Conservation (phyloP, 2,888 invertebrate genomes). For the Mallateleia sp. region DNA sequence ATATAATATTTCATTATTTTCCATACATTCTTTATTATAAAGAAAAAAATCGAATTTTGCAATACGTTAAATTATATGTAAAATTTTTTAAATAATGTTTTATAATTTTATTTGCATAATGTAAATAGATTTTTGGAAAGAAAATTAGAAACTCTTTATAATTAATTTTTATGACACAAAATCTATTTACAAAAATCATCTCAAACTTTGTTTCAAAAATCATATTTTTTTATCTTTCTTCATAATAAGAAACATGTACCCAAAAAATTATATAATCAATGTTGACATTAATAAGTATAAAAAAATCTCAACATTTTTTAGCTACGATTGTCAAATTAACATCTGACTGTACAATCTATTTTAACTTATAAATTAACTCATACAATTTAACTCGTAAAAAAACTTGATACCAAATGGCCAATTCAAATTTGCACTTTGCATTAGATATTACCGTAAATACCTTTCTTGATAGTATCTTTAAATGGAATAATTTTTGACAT, state of each 20-base stretch:
- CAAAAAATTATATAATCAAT: too few relatives aligned
- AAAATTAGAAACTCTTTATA: neutral
- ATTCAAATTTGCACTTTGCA: neutral
- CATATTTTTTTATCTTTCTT: too few relatives aligned
- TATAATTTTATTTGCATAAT: neutral
- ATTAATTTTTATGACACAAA: neutral
- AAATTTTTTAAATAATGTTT: neutral
- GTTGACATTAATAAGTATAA: too few relatives aligned
- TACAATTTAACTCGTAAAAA: too few relatives aligned
- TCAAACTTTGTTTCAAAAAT: too few relatives aligned
- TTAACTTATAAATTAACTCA: too few relatives aligned
- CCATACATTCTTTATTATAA: neutral
- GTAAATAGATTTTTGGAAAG: neutral
- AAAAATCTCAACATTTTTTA: neutral
- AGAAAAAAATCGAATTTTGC: neutral
- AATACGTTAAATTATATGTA: neutral
- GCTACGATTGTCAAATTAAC: neutral
- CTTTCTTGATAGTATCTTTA: neutral
- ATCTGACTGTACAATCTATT: neutral
- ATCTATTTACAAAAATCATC: too few relatives aligned
- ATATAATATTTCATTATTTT: neutral
- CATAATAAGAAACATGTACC: too few relatives aligned
- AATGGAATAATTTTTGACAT: neutral
- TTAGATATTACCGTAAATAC: neutral
- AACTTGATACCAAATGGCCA: neutral